These are phyloP conservation scores for Minunthozetes semirufus DNA, from an alignment of 2,888 invertebrate species.

Conservation along the genomic window DNA sequence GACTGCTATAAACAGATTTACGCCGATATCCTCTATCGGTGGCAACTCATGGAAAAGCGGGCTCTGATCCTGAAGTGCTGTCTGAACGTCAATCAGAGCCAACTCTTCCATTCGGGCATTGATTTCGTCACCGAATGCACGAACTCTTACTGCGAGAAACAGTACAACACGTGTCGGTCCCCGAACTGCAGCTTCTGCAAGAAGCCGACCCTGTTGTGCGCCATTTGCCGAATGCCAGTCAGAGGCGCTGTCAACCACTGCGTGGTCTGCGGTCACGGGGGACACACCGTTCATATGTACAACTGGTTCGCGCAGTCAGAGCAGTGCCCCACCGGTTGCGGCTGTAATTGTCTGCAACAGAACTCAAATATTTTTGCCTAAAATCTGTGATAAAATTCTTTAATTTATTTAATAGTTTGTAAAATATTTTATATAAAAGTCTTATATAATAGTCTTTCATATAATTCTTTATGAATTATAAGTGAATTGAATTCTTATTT, in stretches of 20 bases:
- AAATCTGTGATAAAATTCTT: neutral
- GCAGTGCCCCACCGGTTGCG: slow-evolving; percentile 84
- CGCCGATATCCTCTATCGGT: slow-evolving; percentile 77
- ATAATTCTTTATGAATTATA: no score
- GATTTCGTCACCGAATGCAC: slow-evolving; percentile 54
- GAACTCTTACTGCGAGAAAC: slow-evolving; percentile 62
- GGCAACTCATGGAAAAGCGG: slow-evolving; percentile 70
- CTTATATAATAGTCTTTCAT: no score
- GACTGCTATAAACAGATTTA: slow-evolving; percentile 79
- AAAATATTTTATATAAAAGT: no score
- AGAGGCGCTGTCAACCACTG: slow-evolving; percentile 76
- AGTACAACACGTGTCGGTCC: slow-evolving; percentile 20
- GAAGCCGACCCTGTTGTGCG: slow-evolving; percentile 67
- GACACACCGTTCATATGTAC: slow-evolving; percentile 74
- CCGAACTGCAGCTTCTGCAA: slow-evolving; percentile 63
- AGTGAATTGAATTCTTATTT: no score
- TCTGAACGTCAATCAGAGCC: neutral
- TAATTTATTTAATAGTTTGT: neutral
- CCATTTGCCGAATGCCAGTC: slow-evolving; percentile 76
- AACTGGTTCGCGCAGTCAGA: slow-evolving; percentile 72
- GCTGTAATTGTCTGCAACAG: slow-evolving; percentile 66
- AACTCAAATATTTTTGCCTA: neutral
- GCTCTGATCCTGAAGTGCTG: slow-evolving; percentile 63
- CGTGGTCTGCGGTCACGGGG: slow-evolving; percentile 84
- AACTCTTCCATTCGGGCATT: neutral